Evolutionary conservation across 2,113 vertebrate genomes (phyloP).

Genomic region (Epinephelus cyanopodus): DNA sequence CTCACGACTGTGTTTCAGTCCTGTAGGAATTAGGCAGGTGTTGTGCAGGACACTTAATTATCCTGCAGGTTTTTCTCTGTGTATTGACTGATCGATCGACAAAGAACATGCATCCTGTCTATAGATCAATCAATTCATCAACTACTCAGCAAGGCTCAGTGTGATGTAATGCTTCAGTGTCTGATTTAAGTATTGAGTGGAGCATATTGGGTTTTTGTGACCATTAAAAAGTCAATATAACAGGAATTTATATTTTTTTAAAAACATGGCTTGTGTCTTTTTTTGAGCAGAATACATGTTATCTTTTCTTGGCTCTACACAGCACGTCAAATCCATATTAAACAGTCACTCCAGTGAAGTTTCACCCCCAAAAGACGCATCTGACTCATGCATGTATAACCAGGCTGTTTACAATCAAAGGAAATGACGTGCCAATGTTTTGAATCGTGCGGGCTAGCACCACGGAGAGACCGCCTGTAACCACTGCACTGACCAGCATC

Average conservation of each 20-base stretch:
- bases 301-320: background rate
- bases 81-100: no score
- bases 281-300: background rate
- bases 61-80: background rate
- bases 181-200: background rate
- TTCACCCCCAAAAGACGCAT: background rate
- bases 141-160: background rate
- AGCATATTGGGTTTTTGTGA: background rate
- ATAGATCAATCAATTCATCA: background rate
- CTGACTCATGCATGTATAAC: no score
- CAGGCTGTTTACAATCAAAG: constrained; percentile 48
- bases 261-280: no score
- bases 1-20: no score
- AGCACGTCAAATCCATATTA: background rate
- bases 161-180: background rate
- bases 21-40: background rate
- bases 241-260: background rate
- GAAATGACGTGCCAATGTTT: constrained; percentile 83
- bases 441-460: constrained; percentile 75
- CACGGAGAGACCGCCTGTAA: background rate
- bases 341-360: background rate
- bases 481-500: constrained; percentile 12
- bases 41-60: background rate
- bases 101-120: background rate
- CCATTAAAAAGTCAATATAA: background rate